Percentiles rank a stretch among this genome's conserved stretches.
Evolutionary conservation across 2,797 vertebrate species (phyloP).

Genomic region (Gallinago solitaria): DNA sequence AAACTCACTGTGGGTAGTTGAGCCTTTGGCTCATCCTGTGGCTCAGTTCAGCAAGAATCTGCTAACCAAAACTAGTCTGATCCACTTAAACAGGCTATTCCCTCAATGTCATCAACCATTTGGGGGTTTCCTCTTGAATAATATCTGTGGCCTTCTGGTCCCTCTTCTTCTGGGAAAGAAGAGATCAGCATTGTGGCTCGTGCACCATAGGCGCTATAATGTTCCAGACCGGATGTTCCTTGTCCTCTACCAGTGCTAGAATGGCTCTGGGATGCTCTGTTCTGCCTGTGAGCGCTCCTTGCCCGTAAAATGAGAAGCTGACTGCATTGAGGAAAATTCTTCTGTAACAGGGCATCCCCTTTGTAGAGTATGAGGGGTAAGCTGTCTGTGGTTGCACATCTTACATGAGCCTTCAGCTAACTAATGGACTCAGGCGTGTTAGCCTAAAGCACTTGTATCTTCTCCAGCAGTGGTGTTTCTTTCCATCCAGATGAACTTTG

Average conservation of each 20-base stretch:
- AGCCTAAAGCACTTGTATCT: neutral
- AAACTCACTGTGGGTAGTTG: neutral
- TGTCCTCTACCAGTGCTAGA: neutral
- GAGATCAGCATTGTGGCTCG: rapidly evolving
- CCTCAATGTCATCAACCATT: neutral
- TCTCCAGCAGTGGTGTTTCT: neutral
- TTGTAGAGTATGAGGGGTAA: neutral
- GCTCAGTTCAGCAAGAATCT: neutral
- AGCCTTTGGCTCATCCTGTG: neutral
- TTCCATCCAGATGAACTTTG: neutral
- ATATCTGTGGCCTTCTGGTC: rapidly evolving
- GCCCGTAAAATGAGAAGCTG: neutral
- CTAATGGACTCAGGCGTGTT: rapidly evolving
- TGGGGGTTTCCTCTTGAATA: neutral
- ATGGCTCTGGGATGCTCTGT: neutral
- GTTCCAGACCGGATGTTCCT: neutral
- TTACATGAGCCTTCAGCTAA: neutral
- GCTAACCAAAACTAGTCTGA: neutral
- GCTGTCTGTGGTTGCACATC: neutral
- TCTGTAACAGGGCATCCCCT: neutral
- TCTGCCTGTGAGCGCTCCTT: too few species aligned
- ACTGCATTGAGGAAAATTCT: rapidly evolving
- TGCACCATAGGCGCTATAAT: rapidly evolving
- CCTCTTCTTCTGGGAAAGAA: neutral
- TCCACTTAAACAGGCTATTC: neutral